Conservation (phyloP, 2,113 vertebrate genomes). For the Leptosomus discolor region DNA sequence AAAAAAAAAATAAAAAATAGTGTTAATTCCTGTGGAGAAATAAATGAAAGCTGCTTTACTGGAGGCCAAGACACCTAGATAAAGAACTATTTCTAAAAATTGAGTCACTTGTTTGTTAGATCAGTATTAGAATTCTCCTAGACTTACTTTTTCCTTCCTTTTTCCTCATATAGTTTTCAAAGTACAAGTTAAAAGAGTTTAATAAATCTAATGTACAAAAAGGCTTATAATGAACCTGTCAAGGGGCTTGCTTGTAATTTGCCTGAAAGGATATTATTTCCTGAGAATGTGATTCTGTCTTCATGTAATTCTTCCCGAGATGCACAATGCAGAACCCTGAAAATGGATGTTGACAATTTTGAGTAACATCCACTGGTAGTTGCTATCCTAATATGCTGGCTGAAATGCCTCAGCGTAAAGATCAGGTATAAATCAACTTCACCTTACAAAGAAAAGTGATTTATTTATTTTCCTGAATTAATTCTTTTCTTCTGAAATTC, state of each 20-base stretch:
- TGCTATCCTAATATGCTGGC: neutral
- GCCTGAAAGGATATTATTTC: slow-evolving; percentile 45
- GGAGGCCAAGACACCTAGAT: neutral
- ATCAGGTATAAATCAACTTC: neutral
- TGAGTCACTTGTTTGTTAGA: neutral
- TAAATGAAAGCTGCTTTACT: neutral
- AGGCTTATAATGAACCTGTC: slow-evolving; percentile 47
- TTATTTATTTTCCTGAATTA: neutral
- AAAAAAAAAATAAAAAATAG: neutral
- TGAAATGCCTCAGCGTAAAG: neutral
- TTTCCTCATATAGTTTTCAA: slow-evolving; percentile 20
- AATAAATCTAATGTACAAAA: slow-evolving; percentile 49
- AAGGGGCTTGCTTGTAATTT: slow-evolving; percentile 38
- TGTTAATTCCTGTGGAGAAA: neutral
- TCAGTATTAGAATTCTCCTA: neutral
- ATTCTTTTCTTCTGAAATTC: neutral
- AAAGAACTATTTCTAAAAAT: neutral
- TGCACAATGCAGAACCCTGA: neutral
- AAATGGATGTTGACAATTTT: slow-evolving; percentile 24
- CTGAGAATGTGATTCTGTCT: slow-evolving; percentile 24
- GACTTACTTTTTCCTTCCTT: neutral
- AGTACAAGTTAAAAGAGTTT: slow-evolving; percentile 25
- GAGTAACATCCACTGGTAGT: neutral
- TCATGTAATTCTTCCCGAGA: slow-evolving; percentile 21
- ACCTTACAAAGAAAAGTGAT: neutral